Base-by-base conservation (phyloP, 2,888 invertebrate genomes). In the Drepanosiphum platanoidis region DNA sequence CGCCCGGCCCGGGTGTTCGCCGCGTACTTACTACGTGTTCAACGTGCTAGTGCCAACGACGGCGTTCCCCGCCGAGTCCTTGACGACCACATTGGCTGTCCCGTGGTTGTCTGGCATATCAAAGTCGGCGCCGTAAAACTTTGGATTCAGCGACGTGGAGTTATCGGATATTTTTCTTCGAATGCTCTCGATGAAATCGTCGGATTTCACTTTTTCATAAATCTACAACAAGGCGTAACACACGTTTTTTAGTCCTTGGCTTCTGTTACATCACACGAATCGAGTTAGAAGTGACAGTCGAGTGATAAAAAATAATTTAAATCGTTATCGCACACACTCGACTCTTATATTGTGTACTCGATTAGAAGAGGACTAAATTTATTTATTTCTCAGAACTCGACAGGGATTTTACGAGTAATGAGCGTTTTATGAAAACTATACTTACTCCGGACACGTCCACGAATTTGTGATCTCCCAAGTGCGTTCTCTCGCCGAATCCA, bases 21-120 rank as follows among this genome's bases (percentile, higher is more conserved):
- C 9, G 11, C 3, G 1, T 3, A 88, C 91, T 90, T 89, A 92
- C 92, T 90, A 90, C 46, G 88, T 83, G 74, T 97, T 97, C n/a
- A 97, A 92, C 1, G 98, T 96, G 88, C 96, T 96, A 3, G 98
- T 98, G 0, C 95, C 93, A 0, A 97, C 94, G 0, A 98, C 96
- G 0, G 97, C 98, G 89, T 97, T 96, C 66, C 98, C 89, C 89
- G 96, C 94, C 5, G 92, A 92, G 0, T 94, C 95, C 34, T 98
- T 90, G 68, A 98, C 93, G 0, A 96, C 72, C n/a, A 88, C 92
- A 89, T 99, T 98, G 0, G 97, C 94, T 0, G 99, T 99, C 8
- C 88, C 88, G 86, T 89, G 72, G 87, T 90, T 89, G 86, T 91
- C 89, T 86, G 91, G 72, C 18, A 86, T 71, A 4, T 78, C 77